Evolutionary conservation across 2,888 invertebrate species (phyloP), one percentile per base, ranked within the genome.

Genomic region (Euproctis similis): DNA sequence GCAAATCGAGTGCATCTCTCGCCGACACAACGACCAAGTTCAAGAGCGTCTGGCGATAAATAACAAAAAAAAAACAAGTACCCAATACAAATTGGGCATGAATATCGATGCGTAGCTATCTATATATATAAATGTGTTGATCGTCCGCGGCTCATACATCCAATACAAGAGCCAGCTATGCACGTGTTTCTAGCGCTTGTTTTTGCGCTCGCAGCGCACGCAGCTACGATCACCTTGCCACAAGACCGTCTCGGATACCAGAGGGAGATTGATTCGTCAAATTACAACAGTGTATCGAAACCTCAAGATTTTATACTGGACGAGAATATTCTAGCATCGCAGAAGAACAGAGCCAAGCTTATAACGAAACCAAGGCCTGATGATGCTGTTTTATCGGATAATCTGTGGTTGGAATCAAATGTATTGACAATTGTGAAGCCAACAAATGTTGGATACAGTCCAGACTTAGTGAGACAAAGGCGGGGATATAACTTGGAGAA

Each of bases 401-500:
- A 76, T 53, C 72, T 85, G 36, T 61, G 82, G 36, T 44, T 85
- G 39, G 72, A 82, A 57, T 85, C 85, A 1, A 82, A 85, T 39
- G 61, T 71, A 18, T 62, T 85, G 46, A 72, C 56, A 35, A 72
- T 85, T 45, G 51, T 77, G 43, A 62, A 64, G 30, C 74, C 84
- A 13, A 37, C 58, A 13, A 70, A 67, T 42, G 61, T 58, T 39
- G 53, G 61, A 31, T 57, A 47, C 30, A 61, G 64, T 11, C 46
- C 49, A 24, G 62, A 63, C 46, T 55, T 82, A 32, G 70, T 78
- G 48, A 60, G 80, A 36, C 65, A 66, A 46, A 61, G 81, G 21
- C 70, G 85, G 11, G 85, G 85, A 12, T 85, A 84, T 59, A 86
- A 85, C 55, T 53, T 85, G 51, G 84, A 86, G 58, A 74, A 85